These are phyloP conservation scores for Coenonympha glycerion DNA, from an alignment of 2,888 invertebrate genomes.

Conservation along the genomic window DNA sequence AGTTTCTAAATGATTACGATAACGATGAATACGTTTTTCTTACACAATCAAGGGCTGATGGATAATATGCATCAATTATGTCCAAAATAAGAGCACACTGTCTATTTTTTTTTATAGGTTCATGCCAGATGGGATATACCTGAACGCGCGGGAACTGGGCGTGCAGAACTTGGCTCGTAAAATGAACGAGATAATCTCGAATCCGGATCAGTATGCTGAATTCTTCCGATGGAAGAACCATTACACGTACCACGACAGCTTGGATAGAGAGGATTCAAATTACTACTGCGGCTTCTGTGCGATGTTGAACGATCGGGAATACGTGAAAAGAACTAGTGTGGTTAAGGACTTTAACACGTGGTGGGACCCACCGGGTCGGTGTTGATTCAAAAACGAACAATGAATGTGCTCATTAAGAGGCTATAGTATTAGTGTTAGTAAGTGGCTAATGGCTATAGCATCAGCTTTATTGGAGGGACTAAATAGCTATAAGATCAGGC, in stretches of 20 bases:
- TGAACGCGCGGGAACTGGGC: constrained; percentile 48
- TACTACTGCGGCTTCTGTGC: constrained; percentile 6
- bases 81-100: too few relatives aligned
- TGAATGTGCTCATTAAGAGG: too few relatives aligned
- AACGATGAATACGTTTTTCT: too few relatives aligned
- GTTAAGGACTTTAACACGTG: neutral
- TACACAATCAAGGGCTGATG: too few relatives aligned
- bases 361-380: constrained; percentile 9
- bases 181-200: constrained; percentile 23
- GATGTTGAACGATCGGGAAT: constrained; percentile 1
- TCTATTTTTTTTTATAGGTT: constrained; percentile 43
- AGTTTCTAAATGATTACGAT: too few relatives aligned
- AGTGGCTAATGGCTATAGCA: too few relatives aligned
- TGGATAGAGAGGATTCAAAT: neutral
- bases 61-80: too few relatives aligned
- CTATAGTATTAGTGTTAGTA: too few relatives aligned
- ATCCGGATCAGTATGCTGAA: constrained; percentile 44
- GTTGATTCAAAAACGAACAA: too few relatives aligned
- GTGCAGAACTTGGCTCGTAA: constrained; percentile 30
- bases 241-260: constrained; percentile 39
- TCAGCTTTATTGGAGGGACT: too few relatives aligned
- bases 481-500: too few relatives aligned
- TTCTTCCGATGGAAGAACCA: constrained; percentile 61
- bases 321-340: constrained; percentile 5
- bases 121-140: constrained; percentile 54